Evolutionary conservation across 2,113 vertebrate species (phyloP).

Genomic region (Excalfactoria chinensis): DNA sequence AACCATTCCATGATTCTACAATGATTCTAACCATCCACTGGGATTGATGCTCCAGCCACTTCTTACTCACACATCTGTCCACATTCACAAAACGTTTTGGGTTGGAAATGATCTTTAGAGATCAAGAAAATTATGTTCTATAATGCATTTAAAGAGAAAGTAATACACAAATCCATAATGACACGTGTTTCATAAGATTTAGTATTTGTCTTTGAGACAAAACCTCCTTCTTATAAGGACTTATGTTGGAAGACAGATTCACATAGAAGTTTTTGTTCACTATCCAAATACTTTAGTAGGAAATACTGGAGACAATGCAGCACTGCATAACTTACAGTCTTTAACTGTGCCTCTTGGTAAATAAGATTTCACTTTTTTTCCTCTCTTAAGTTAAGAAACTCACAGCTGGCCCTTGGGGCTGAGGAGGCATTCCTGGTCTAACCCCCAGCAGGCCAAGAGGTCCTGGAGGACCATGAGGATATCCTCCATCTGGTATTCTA

Average conservation of each 20-base stretch:
- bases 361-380: not conserved
- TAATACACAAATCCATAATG: not conserved
- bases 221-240: not conserved
- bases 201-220: not conserved
- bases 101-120: not conserved
- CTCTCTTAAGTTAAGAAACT: constrained; percentile 39
- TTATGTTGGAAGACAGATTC: not conserved
- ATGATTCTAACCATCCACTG: not conserved
- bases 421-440: constrained; percentile 93
- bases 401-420: constrained; percentile 93
- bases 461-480: constrained; percentile 92
- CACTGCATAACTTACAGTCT: not conserved
- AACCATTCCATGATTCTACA: not conserved
- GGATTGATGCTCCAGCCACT: not conserved
- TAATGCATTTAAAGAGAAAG: not conserved
- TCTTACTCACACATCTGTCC: not conserved
- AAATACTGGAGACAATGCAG: not conserved
- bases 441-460: constrained; percentile 93
- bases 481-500: constrained; percentile 90
- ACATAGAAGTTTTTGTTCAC: not conserved
- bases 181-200: not conserved
- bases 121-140: not conserved
- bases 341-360: not conserved
- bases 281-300: constrained; percentile 15
- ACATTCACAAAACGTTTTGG: not conserved